Evolutionary conservation across 2,888 invertebrate genomes (phyloP).

Genomic region (Epistrophe eligans): DNA sequence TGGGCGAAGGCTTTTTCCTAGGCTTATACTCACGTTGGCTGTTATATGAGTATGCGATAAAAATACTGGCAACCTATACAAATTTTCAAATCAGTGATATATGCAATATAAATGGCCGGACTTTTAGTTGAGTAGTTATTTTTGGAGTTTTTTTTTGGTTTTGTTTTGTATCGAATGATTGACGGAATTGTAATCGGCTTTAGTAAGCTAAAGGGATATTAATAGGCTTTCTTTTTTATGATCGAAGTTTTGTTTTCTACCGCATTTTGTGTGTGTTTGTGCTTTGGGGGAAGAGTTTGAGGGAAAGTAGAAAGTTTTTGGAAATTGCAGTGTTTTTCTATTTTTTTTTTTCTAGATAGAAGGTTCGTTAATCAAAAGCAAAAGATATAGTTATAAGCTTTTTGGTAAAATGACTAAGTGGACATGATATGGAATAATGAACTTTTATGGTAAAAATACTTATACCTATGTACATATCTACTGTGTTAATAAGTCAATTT

Average conservation of each 20-base stretch:
- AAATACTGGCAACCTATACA: slow-evolving; percentile 43
- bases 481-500: not conserved
- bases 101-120: slow-evolving; percentile 62
- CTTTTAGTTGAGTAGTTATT: slow-evolving; percentile 51
- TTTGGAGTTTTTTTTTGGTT: slow-evolving; percentile 1
- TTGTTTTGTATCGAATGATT: slow-evolving; percentile 38
- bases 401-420: slow-evolving; percentile 23
- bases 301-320: slow-evolving; percentile 6
- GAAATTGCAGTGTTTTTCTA: not conserved
- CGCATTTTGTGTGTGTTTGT: not conserved
- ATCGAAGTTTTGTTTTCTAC: slow-evolving; percentile 30
- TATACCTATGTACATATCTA: too few relatives aligned
- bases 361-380: slow-evolving; percentile 22
- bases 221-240: slow-evolving; percentile 45
- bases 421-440: slow-evolving; percentile 27
- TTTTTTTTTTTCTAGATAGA: slow-evolving; percentile 4
- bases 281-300: not conserved
- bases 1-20: slow-evolving; percentile 4
- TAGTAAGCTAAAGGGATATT: slow-evolving; percentile 39
- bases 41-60: not conserved
- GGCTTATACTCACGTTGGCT: slow-evolving; percentile 1
- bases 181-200: slow-evolving; percentile 66
- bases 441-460: not conserved
- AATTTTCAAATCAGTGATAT: slow-evolving; percentile 55
- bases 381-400: slow-evolving; percentile 23